Percentiles rank a stretch among this genome's conserved stretches.
Evolutionary conservation across 64 coral and sea anemone genomes (phyloP).

Genomic region (Platygyra sinensis): DNA sequence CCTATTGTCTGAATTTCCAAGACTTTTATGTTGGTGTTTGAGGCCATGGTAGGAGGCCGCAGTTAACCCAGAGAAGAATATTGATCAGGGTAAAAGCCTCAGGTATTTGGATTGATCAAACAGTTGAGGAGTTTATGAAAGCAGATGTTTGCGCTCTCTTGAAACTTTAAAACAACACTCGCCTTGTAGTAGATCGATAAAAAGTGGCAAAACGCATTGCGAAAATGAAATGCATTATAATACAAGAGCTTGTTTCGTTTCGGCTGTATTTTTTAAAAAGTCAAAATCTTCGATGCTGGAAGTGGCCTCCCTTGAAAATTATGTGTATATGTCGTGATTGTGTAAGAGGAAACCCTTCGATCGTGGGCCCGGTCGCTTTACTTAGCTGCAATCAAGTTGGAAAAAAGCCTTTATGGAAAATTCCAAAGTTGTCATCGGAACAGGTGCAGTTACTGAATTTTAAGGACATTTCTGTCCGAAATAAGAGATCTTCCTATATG

Average conservation of each 20-base stretch:
- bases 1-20: constrained; percentile 1
- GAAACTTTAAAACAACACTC: not conserved
- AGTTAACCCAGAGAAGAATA: not conserved
- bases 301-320: not conserved
- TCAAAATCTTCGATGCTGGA: not conserved
- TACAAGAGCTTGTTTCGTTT: not conserved
- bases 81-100: constrained; percentile 14
- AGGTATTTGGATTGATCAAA: constrained; percentile 25
- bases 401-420: constrained; percentile 10
- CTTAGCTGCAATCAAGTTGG: not conserved
- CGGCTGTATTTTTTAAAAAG: not conserved
- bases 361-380: not conserved
- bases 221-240: constrained; percentile 11
- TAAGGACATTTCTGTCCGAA: not conserved
- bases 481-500: not conserved
- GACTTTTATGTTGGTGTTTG: constrained; percentile 15
- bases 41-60: constrained; percentile 20
- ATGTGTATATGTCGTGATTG: not conserved
- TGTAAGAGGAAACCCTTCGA: not conserved
- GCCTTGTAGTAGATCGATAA: not conserved
- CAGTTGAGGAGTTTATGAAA: not conserved
- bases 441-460: not conserved
- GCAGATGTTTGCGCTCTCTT: constrained; percentile 28
- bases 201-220: not conserved
- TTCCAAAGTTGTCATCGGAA: constrained; percentile 4